Conservation (phyloP, 2,797 vertebrate genomes). For the Semotilus atromaculatus region DNA sequence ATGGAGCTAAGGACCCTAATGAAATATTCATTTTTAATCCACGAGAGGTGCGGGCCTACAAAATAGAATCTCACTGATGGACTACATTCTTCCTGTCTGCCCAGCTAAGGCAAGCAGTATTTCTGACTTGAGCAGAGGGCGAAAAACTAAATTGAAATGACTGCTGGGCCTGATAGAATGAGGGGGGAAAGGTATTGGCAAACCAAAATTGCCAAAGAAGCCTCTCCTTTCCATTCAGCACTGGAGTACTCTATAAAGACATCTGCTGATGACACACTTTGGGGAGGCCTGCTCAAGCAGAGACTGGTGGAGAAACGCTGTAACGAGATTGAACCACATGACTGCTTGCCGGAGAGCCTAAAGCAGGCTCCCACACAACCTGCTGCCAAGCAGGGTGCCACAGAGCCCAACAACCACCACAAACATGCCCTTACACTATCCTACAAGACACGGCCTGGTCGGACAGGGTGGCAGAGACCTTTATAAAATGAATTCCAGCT, state of each 20-base stretch:
- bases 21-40: constrained; percentile 58
- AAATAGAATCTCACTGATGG: constrained; percentile 40
- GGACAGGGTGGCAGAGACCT: constrained; percentile 68
- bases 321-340: constrained; percentile 75
- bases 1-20: constrained; percentile 43
- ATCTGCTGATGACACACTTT: constrained; percentile 83
- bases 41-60: constrained; percentile 20
- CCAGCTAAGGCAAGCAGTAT: constrained; percentile 67
- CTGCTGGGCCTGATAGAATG: constrained; percentile 67
- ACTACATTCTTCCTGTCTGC: constrained; percentile 61
- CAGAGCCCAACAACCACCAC: constrained; percentile 65
- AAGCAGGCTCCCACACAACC: constrained; percentile 69
- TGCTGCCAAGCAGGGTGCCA: constrained; percentile 70
- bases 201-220: constrained; percentile 73
- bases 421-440: constrained; percentile 71
- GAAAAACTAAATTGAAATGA: constrained; percentile 70
- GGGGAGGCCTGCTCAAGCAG: constrained; percentile 69
- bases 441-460: constrained; percentile 65
- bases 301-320: constrained; percentile 73
- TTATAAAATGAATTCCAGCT: constrained; percentile 68
- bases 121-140: constrained; percentile 65
- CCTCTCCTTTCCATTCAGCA: constrained; percentile 63
- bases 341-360: constrained; percentile 70
- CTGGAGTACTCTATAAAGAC: constrained; percentile 76
- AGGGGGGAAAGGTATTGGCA: constrained; percentile 65